Evolutionary conservation across 2,888 invertebrate species (phyloP).

Genomic region (Lasioglossum pauxillum): DNA sequence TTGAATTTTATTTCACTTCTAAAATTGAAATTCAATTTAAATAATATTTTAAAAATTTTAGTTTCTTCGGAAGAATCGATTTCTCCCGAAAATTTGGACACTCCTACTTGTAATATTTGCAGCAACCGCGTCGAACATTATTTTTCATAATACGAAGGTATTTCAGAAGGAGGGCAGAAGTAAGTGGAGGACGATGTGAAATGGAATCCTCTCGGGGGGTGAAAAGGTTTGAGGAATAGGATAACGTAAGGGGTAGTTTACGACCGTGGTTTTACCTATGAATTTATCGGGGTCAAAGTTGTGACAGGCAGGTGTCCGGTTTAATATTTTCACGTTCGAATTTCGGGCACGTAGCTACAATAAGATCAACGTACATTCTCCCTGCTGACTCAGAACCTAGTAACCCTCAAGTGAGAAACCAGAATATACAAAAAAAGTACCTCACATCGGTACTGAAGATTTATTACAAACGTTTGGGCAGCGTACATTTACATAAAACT

Average conservation of each 20-base stretch:
- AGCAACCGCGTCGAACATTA: background rate
- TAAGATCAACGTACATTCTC: background rate
- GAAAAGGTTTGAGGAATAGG: background rate
- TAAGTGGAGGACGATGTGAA: background rate
- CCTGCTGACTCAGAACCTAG: background rate
- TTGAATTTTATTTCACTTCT: background rate
- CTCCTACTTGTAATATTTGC: background rate
- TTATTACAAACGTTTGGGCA: background rate
- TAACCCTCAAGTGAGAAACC: background rate
- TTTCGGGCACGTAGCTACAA: background rate
- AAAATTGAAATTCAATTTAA: too few relatives aligned
- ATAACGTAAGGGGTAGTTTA: slow-evolving; percentile 4
- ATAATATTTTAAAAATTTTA: background rate
- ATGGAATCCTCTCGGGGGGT: background rate
- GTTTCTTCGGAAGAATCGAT: background rate
- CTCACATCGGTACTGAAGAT: background rate
- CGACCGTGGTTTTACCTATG: background rate
- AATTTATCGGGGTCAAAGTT: slow-evolving; percentile 7
- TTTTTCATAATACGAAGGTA: background rate
- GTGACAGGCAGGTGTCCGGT: slow-evolving; percentile 1
- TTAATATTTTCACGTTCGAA: background rate
- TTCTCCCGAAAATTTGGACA: background rate
- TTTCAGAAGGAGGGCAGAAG: background rate
- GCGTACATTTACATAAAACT: background rate
- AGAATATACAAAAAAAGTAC: background rate